These are phyloP conservation scores for Turritopsis rubra DNA, from an alignment of 30 jellyfish, hydroid and myxozoan species.

Conservation along the genomic window DNA sequence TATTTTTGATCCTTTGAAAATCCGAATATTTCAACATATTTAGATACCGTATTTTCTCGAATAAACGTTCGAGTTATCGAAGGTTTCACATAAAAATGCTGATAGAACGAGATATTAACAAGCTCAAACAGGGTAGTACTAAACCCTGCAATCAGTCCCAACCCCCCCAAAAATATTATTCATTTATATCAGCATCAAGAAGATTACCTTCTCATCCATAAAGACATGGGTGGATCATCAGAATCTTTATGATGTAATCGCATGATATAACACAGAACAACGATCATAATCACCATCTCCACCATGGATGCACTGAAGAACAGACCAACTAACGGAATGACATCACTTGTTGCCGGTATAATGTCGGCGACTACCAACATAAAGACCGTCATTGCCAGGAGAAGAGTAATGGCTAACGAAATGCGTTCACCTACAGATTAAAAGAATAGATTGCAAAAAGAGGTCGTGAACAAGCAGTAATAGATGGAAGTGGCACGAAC, in stretches of 20 bases:
- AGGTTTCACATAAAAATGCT: background rate
- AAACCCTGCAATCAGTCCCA: background rate
- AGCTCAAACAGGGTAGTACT: too few relatives aligned
- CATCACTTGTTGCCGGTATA: constrained; percentile 95
- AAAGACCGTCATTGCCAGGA: constrained; percentile 94
- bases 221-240: constrained; percentile 76
- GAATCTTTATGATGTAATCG: constrained; percentile 71
- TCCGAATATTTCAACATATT: too few relatives aligned
- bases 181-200: too few relatives aligned
- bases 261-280: constrained; percentile 73
- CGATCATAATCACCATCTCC: constrained; percentile 86
- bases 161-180: background rate
- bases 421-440: constrained; percentile 73
- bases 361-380: constrained; percentile 97
- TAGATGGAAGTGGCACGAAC: too few relatives aligned
- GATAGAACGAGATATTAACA: background rate
- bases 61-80: too few relatives aligned
- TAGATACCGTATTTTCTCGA: background rate
- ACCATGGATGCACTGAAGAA: constrained; percentile 89
- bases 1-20: too few relatives aligned
- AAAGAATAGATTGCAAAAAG: background rate
- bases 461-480: too few relatives aligned
- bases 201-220: constrained; percentile 76
- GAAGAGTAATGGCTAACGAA: constrained; percentile 79
- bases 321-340: constrained; percentile 77